phyloP scores from a whole-genome alignment of 2,797 vertebrate genomes.

The Hirundo rustica region DNA sequence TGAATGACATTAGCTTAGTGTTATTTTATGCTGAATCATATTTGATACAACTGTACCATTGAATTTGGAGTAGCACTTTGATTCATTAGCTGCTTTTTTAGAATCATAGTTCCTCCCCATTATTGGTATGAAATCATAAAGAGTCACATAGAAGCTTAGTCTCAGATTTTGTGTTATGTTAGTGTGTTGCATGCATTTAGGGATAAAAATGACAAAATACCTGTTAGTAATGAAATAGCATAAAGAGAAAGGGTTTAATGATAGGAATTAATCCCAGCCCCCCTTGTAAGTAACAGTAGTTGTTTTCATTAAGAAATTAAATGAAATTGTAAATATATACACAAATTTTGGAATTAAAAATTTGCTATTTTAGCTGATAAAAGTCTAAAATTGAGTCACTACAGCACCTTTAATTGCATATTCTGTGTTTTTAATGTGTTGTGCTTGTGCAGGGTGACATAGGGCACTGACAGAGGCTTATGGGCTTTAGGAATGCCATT shows the following conservation, averaged over 20 bases:
- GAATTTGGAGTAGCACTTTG: not conserved
- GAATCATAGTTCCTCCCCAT: not conserved
- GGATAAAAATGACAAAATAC: not conserved
- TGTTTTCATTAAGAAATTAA: not conserved
- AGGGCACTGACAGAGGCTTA: accelerated
- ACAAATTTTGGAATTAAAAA: not conserved
- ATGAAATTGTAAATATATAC: not conserved
- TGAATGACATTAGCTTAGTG: not conserved
- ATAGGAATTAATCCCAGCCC: not conserved
- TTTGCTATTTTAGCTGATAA: not conserved
- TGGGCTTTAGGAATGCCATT: not conserved
- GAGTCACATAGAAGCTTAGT: not conserved
- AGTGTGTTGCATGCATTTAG: not conserved
- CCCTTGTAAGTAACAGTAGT: not conserved
- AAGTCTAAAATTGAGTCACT: not conserved
- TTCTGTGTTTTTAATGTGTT: not conserved
- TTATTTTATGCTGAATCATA: not conserved
- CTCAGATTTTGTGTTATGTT: not conserved
- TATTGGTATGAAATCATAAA: not conserved
- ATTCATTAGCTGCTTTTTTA: not conserved
- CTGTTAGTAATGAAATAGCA: not conserved
- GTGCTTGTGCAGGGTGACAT: not conserved
- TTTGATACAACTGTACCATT: not conserved
- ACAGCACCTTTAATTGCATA: not conserved
- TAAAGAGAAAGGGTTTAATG: not conserved